Base-by-base conservation (phyloP, 2,113 vertebrate genomes). In the Menidia beryllina region DNA sequence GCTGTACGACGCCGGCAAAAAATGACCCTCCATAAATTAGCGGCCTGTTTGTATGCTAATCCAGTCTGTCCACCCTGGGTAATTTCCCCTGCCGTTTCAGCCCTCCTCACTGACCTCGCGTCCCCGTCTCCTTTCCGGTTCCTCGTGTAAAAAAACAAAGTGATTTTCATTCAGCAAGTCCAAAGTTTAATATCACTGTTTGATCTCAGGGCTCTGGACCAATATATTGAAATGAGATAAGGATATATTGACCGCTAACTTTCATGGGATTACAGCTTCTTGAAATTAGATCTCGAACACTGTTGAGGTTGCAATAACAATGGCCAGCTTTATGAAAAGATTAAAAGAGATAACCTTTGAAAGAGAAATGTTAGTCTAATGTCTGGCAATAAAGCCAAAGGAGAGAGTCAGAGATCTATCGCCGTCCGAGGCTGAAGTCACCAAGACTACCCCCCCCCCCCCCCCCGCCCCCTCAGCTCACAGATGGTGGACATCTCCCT, bases 311-410 rank as follows among this genome's bases (percentile, higher is more conserved):
- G 72, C 69, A 89, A 90, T 90, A 92, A 85, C 65, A 72, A 64
- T n/a, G 72, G 17, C 19, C 7, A 41, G 72, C 52, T 74, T 87
- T 84, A 90, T 92, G 83, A 92, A 89, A 91, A 89, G 87, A 92
- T 90, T 65, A 82, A 41, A 70, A n/a, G 58, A 25, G 91, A 92
- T 91, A 90, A 88, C 77, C 79, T 80, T 65, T 55, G 13, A 23
- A 72, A 59, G 25, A 77, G 66, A 67, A 79, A 69, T 72, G 14
- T 60, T 0, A 80, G 89, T 86, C 75, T 75, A 84, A 82, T 77
- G 58, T 68, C 27, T 66, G 62, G 72, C 75, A 83, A 87, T 85
- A 86, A 81, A 79, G 65, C 73, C 50, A 78, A 84, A 85, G 74
- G 81, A 69, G 73, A 73, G 45, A 47, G 53, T 41, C 13, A 39